These are phyloP conservation scores for Microtus richardsoni DNA, from an alignment of 2,113 vertebrate genomes.

Conservation along the genomic window DNA sequence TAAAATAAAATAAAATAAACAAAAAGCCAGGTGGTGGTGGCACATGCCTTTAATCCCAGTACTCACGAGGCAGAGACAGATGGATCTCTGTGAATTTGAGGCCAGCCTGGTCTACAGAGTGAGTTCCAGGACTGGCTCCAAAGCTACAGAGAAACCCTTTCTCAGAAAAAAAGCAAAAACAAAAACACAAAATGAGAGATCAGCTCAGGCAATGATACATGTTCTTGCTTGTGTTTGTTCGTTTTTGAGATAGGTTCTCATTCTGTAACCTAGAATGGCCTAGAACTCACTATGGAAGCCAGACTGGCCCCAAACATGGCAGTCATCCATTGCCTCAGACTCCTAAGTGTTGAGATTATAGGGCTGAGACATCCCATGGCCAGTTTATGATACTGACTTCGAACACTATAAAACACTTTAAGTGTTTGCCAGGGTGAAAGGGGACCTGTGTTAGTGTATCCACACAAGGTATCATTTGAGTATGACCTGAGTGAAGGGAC, in stretches of 20 bases:
- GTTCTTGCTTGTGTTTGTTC: not conserved
- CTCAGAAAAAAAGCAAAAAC: too few species aligned
- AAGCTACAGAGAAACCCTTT: too few species aligned
- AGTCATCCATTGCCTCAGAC: not conserved
- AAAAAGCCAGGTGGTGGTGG: too few species aligned
- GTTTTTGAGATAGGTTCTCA: not conserved
- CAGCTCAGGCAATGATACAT: not conserved
- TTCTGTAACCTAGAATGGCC: not conserved
- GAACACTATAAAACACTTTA: not conserved
- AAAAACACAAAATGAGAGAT: too few species aligned
- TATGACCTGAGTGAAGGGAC: not conserved
- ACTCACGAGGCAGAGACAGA: too few species aligned
- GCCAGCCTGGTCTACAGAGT: too few species aligned
- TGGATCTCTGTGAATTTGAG: too few species aligned
- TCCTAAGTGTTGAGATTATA: not conserved
- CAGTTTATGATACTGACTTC: not conserved
- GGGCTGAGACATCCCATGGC: not conserved
- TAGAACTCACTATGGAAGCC: not conserved
- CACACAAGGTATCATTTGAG: not conserved
- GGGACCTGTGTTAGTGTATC: not conserved
- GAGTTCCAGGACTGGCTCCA: too few species aligned
- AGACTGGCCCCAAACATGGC: not conserved
- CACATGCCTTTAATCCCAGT: too few species aligned
- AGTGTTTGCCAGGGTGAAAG: not conserved
- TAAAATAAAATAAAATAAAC: too few species aligned